Base-by-base conservation (phyloP, 2,113 vertebrate genomes). In the Poicephalus gulielmi region DNA sequence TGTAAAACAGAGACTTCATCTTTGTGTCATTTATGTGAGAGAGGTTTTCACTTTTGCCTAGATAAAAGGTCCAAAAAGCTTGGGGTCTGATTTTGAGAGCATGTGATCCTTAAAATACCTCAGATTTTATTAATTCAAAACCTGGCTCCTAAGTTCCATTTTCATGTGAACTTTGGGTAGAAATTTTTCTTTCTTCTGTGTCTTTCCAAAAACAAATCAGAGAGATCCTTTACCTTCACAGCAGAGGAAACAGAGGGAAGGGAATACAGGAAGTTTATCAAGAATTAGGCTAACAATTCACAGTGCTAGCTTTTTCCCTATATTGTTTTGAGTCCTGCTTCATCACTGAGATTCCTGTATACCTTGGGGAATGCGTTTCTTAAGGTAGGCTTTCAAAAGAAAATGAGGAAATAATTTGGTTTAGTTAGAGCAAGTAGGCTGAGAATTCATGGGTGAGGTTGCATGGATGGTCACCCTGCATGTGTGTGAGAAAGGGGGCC, bases 71-170 rank as follows among this genome's bases (percentile, higher is more conserved):
- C 27, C 28, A 50, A 59, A 64, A 89, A 69, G 25, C 17, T 20
- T 94, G 62, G 35, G 46, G 46, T 91, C 39, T 68, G 19, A 91
- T 64, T 91, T 17, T 75, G 66, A 89, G 74, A 52, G 83, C 44
- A 59, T 39, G 8, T 6, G 4, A 55, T 43, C 24, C 47, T 75
- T 50, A 69, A 37, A 91, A 90, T 69, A 33, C 8, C 31, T 82
- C 39, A 18, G 25, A 49, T 50, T 53, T 78, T 28, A 41, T 37
- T 69, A 7, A 75, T 91, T 76, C 31, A 64, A 44, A 91, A 59
- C 10, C 33, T 53, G 12, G 14, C 19, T 77, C 39, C 30, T 11
- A 28, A 17, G 19, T 92, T 87, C 31, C 76, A 3, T 69, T 97
- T 92, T 66, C 17, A 17, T 76, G 14, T 83, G 73, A 49, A 66